Evolutionary conservation across 2,888 invertebrate genomes (phyloP), one percentile per base, ranked within the genome.

Genomic region (Drosophila yooni): DNA sequence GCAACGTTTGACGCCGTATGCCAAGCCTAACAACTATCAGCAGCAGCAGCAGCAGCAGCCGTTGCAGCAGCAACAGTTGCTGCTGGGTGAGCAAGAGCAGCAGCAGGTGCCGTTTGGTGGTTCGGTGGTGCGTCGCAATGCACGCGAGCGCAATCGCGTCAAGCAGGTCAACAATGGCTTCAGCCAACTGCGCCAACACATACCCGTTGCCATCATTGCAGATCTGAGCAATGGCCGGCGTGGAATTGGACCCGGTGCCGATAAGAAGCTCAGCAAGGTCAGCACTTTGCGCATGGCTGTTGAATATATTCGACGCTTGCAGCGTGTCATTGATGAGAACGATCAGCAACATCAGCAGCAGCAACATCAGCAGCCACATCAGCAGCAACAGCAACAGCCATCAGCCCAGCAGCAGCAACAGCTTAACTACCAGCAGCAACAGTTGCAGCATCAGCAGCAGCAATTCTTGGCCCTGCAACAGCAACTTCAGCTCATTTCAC

Each of bases 121-220:
- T 61, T 97, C 98, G 8, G 98, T 98, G 21, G 97, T 97, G 1
- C 94, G 98, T 64, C 95, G 99, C 86, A 99, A 99, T 93, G 99
- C 98, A 48, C 95, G 99, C 33, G 99, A 99, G 93, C 94, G 99
- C 83, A 98, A 98, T 93, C 95, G 99, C 81, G 98, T 98, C 80
- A 98, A 98, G 93, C 98, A 98, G 95, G 98, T 98, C 87, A 98
- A 98, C 94, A 97, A 97, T 93, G 98, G 98, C 84, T 98, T 98
- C 92, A 97, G 97, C 7, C 96, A 97, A 43, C 94, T 98, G 33
- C 94, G 98, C 15, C 97, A 98, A 86, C 98, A 98, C 92, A 97
- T 98, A 77, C 98, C 98, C 0, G 95, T 96, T 66, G 95, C 96
- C 63, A 95, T 97, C 33, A 95, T 96, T 0, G 96, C 96, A 31